Evolutionary conservation across 2,797 vertebrate genomes (phyloP).

Genomic region (Valencia hispanica): DNA sequence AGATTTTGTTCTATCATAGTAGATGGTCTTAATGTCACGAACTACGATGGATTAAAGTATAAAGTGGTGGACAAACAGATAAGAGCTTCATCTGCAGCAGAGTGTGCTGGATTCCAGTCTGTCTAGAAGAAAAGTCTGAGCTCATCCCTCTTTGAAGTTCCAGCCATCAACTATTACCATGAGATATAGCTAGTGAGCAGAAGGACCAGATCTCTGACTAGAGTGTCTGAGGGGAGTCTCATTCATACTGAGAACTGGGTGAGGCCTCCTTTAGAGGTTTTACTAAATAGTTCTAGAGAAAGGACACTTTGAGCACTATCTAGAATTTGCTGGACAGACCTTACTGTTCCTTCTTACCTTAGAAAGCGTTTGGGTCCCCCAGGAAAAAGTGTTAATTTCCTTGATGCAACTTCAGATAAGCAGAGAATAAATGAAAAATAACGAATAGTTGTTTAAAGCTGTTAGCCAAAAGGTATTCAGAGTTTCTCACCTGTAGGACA

Average conservation of each 20-base stretch:
- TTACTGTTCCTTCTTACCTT: not conserved
- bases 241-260: not conserved
- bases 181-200: not conserved
- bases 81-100: not conserved
- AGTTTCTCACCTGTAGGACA: too few relatives aligned
- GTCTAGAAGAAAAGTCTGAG: not conserved
- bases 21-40: not conserved
- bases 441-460: not conserved
- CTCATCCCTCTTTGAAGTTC: too few relatives aligned
- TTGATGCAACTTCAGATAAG: not conserved
- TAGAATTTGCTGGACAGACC: not conserved
- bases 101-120: not conserved
- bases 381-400: not conserved
- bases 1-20: not conserved
- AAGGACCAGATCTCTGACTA: not conserved
- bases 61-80: not conserved
- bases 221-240: not conserved
- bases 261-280: not conserved
- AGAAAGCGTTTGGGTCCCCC: not conserved
- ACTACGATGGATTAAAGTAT: not conserved
- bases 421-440: not conserved
- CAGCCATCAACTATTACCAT: not conserved
- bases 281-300: not conserved
- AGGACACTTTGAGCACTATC: not conserved
- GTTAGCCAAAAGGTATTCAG: not conserved